phyloP scores from a whole-genome alignment of 2,797 vertebrate species.

The Leptodactylus fallax region DNA sequence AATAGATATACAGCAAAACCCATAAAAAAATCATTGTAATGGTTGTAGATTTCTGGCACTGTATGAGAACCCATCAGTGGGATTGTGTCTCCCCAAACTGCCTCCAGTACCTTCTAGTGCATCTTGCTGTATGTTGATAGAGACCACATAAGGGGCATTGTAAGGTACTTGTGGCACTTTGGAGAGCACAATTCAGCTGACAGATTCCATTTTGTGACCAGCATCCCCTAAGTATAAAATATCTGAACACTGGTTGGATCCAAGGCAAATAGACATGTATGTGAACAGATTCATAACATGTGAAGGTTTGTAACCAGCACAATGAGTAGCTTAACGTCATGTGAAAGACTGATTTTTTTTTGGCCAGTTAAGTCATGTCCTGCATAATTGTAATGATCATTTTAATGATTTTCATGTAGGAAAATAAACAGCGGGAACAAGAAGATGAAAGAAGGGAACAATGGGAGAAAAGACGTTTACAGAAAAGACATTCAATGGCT shows the following conservation, averaged over 20 bases:
- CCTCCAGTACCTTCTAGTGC: too few relatives aligned
- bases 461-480: conserved; percentile 74
- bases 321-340: neutral
- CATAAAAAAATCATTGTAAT: neutral
- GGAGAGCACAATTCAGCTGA: too few relatives aligned
- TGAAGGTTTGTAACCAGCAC: neutral
- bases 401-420: conserved; percentile 68
- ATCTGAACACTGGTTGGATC: neutral
- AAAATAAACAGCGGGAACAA: conserved; percentile 80
- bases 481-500: conserved; percentile 80
- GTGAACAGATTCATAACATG: neutral
- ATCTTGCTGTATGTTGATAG: too few relatives aligned
- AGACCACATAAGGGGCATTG: too few relatives aligned
- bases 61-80: neutral
- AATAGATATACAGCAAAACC: neutral
- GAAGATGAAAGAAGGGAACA: conserved; percentile 80
- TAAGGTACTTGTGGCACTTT: too few relatives aligned
- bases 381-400: conserved; percentile 10
- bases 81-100: too few relatives aligned
- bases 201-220: neutral
- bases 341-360: neutral
- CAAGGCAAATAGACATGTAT: neutral
- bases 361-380: neutral
- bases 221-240: neutral
- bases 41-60: neutral